Evolutionary conservation across 1,140 invertebrate genomes (phyloP), one percentile per base, ranked within the genome.

Genomic region (Latrodectus geometricus): DNA sequence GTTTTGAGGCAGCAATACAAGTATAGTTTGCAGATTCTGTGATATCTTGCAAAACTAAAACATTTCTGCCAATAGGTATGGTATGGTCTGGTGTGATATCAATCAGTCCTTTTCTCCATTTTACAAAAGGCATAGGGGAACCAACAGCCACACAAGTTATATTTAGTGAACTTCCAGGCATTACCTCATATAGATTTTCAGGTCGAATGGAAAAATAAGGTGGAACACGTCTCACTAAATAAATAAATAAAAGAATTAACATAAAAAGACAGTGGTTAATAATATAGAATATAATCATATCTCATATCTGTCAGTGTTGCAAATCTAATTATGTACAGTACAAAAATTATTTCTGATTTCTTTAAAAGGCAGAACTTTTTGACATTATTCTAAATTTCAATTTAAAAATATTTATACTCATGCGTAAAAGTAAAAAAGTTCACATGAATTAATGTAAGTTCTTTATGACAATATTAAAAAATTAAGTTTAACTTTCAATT

Each of bases 71-170:
- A 80, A 93, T 91, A 2, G 92, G 90, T 35, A 90, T 87, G 8
- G 90, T 89, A 77, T 92, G 79, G 17, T 89, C 89, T 52, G 96
- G 95, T 0, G 96, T 96, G n/a, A 88, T 79, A 61, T 88, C 88
- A 15, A 88, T 48, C 9, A 86, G 74, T 90, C 95, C 97, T 92
- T 97, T 96, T 83, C 95, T 94, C 97, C 97, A 99, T 91, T 97
- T 98, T 72, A 99, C 97, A 89, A 94, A 95, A 0, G 98, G 98
- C 97, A 99, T 98, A 0, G 98, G 98, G 0, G 98, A 97, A 0
- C 98, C 98, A 15, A 97, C 95, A n/a, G 98, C 98, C 17, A 99
- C 97, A 91, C 98, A 99, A 69, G 97, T 98, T 72, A 99, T 92
- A 91, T 98, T 99, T 72, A 99, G 92, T 89, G 95, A 95, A 1